phyloP scores from a whole-genome alignment of 2,797 vertebrate species.

The Rhinoraja longicauda region DNA sequence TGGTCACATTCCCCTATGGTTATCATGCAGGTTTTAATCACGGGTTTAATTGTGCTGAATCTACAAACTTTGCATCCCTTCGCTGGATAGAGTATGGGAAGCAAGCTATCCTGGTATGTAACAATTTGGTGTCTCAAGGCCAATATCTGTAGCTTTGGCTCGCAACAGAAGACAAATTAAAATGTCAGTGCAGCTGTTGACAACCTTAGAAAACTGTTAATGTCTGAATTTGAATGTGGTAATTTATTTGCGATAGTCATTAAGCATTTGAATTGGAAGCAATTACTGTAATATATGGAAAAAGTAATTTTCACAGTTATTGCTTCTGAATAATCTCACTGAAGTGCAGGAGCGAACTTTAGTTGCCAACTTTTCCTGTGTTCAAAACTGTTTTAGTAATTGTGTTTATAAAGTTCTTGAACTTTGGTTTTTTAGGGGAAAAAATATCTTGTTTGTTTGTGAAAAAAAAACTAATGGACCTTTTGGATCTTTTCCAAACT shows the following conservation, averaged over 20 bases:
- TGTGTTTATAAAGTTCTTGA: not conserved
- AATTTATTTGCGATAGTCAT: not conserved
- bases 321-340: not conserved
- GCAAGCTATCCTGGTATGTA: constrained; percentile 80
- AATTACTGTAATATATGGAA: not conserved
- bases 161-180: too few species aligned
- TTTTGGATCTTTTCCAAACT: not conserved
- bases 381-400: not conserved
- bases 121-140: not conserved
- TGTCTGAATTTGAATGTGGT: not conserved
- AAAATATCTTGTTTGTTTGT: too few species aligned
- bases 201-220: not conserved
- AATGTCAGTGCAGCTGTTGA: not conserved
- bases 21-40: constrained; percentile 98
- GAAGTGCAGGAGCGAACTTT: not conserved
- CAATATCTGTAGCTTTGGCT: not conserved
- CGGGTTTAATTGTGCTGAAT: constrained; percentile 94
- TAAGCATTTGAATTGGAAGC: not conserved
- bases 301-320: not conserved
- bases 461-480: too few species aligned
- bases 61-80: constrained; percentile 90
- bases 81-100: constrained; percentile 98
- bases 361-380: not conserved
- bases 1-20: constrained; percentile 89
- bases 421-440: not conserved